These are phyloP conservation scores for Zophobas atratus DNA, from an alignment of 1,140 invertebrate genomes.

Conservation along the genomic window DNA sequence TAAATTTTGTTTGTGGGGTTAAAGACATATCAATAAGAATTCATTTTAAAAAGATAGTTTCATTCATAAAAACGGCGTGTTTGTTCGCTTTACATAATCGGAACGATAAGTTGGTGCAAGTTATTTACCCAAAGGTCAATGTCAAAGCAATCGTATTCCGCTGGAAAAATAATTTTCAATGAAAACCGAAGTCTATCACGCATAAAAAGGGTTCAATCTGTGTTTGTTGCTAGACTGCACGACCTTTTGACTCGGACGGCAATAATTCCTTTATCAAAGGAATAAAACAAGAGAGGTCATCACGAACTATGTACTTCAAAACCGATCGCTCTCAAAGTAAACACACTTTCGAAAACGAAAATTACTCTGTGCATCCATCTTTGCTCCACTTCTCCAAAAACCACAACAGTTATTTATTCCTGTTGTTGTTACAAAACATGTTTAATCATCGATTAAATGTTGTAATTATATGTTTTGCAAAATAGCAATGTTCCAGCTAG, in stretches of 20 bases:
- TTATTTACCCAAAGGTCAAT: conserved; percentile 19
- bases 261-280: conserved; percentile 33
- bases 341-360: conserved; percentile 13
- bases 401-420: conserved; percentile 36
- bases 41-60: conserved; percentile 15
- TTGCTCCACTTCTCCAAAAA: conserved; percentile 26
- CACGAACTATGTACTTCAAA: conserved; percentile 5
- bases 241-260: conserved; percentile 18
- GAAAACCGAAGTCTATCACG: neutral
- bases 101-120: neutral
- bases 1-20: conserved; percentile 32
- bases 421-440: conserved; percentile 43
- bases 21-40: conserved; percentile 23
- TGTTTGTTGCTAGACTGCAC: neutral
- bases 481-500: conserved; percentile 51
- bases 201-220: neutral
- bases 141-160: conserved; percentile 14
- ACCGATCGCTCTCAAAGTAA: conserved; percentile 11
- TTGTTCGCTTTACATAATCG: conserved; percentile 24
- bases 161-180: conserved; percentile 25
- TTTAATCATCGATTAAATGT: conserved; percentile 49
- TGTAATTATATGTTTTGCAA: conserved; percentile 53
- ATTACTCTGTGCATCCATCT: neutral
- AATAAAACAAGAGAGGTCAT: conserved; percentile 34
- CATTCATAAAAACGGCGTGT: conserved; percentile 35